Evolutionary conservation across 1,140 invertebrate species (phyloP), one percentile per base, ranked within the genome.

Genomic region (Aphaenogaster floridana): DNA sequence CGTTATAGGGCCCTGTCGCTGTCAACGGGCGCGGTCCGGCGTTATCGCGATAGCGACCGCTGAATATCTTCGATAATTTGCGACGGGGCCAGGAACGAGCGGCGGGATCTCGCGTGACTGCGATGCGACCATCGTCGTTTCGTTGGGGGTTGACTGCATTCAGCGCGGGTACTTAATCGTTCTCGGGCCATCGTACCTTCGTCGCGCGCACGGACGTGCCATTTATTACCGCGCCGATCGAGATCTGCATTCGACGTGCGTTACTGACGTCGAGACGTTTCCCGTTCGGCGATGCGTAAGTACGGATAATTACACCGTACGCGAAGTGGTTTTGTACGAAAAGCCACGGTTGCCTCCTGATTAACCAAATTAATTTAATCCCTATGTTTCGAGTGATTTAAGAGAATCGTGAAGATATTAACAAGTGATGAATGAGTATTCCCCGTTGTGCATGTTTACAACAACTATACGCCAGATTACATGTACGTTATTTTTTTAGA

Each of bases 11-110:
- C 61, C 21, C 57, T 3, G 54, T n/a, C 54, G 50, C 77, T 80
- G 57, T 90, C 89, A 89, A 77, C 89, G 57, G 59, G 15, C 86
- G 48, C 71, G 59, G 52, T 54, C 68, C 39, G 45, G 39, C 11
- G 86, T 79, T 88, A 90, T 91, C 86, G 80, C 89, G 87, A 86
- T 78, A 88, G 88, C 86, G 76, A 36, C 86, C 21, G 54, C 21
- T 81, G 79, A 57, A 77, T 90, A 90, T 89, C 78, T 83, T 79
- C 77, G 88, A 90, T 91, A 88, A 86, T 90, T 90, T 59, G 66
- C 17, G 68, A 42, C 45, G 28, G n/a, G 59, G 5, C 21, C n/a
- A 21, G 39, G 42, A 15, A 74, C 13, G 50, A 15, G 42, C 42
- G 71, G 17, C 78, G 59, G 54, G 34, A 11, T 86, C 77, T 66